Percentiles rank a stretch among this genome's conserved stretches.
phyloP scores from a whole-genome alignment of 2,888 invertebrate species.

The Dione vanillae region DNA sequence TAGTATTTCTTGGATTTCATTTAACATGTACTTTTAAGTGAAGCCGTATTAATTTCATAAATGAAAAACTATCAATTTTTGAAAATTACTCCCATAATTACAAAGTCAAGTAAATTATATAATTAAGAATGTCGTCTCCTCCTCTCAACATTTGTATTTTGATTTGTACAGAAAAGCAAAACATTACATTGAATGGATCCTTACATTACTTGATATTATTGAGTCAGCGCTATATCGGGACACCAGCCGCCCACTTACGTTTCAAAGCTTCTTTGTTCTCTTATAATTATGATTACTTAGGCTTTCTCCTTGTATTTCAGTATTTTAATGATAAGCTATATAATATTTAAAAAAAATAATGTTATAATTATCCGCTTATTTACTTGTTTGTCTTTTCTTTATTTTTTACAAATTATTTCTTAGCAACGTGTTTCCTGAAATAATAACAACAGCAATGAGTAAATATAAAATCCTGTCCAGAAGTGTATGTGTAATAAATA shows the following conservation, averaged over 20 bases:
- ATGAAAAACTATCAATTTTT: too few relatives aligned
- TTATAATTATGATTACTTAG: constrained; percentile 33
- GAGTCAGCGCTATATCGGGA: constrained; percentile 67
- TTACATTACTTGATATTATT: constrained; percentile 49
- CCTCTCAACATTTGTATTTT: not conserved
- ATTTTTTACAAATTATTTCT: constrained; percentile 1
- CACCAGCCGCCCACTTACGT: constrained; percentile 47
- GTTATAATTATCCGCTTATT: not conserved
- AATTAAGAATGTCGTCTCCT: not conserved
- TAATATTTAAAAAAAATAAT: not conserved
- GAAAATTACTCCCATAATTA: too few relatives aligned
- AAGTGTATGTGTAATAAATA: too few relatives aligned
- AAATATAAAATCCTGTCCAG: not conserved
- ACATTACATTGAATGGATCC: constrained; percentile 44
- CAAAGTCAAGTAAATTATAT: not conserved
- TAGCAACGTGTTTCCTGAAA: constrained; percentile 6
- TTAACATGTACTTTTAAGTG: too few relatives aligned
- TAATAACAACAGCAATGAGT: not conserved
- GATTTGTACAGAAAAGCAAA: constrained; percentile 5
- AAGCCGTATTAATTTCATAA: too few relatives aligned
- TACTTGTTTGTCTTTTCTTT: not conserved
- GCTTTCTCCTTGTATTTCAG: constrained; percentile 20
- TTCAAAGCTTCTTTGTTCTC: constrained; percentile 53
- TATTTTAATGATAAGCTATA: not conserved
- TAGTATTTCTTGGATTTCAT: too few relatives aligned